Evolutionary conservation across 1,140 invertebrate genomes (phyloP), one percentile per base, ranked within the genome.

Genomic region (Zaprionus nigranus): DNA sequence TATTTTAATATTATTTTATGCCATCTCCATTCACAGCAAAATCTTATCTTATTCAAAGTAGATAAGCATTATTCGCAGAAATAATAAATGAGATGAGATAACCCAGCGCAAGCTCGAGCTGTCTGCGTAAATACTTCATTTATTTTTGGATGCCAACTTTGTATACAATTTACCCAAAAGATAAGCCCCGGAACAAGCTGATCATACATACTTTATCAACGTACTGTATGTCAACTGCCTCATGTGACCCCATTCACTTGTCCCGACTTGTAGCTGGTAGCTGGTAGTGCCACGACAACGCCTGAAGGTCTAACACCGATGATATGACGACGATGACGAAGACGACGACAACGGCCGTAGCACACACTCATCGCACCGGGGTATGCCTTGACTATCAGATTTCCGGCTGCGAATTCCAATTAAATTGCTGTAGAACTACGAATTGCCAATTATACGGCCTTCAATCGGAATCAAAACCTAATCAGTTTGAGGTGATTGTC

Each of bases 231-330:
- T 65, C 61, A 71, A 71, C 68, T 20, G 15, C 12, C 46, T 61
- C 65, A 74, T 74, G 71, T 74, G 71, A 75, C 66, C 72, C 72
- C 59, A 75, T 63, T 75, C 72, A 53, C 40, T 49, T 75, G 66
- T 75, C 53, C 51, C 66, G 22, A 56, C 53, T 34, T 68, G 71
- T 69, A 46, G n/a, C 15, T 30, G 6, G 28, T 28, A 7, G 28
- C 28, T 58, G 3, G 6, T 34, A n/a, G 17, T 38, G 22, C 22
- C 17, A n/a, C 43, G 15, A 46, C 59, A 68, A 49, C 26, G 34
- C 58, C 71, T 22, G 64, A 62, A 68, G 65, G 65, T 68, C 58
- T 74, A 38, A 26, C 28, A 15, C 13, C 58, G 11, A 13, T 34
- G 2, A 13, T 34, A 34, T 34, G 9, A 9, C 26, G 24, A 26